These are phyloP conservation scores for Cervus canadensis DNA, from an alignment of 2,113 vertebrate genomes.

Conservation along the genomic window DNA sequence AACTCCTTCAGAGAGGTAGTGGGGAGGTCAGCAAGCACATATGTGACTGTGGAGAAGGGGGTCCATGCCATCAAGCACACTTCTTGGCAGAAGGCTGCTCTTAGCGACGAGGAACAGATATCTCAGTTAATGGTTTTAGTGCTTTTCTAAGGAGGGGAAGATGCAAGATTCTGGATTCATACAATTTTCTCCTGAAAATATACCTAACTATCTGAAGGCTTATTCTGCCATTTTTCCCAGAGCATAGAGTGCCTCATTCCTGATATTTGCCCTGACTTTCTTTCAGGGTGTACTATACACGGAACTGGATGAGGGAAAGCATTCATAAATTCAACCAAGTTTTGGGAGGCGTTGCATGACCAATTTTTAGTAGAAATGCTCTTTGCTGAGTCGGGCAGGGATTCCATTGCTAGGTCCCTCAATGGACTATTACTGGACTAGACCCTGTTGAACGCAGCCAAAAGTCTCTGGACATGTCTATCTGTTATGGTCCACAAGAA, in stretches of 20 bases:
- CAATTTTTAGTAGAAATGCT: neutral
- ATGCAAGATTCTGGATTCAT: neutral
- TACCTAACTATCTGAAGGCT: neutral
- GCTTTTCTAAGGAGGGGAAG: neutral
- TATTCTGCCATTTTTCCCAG: neutral
- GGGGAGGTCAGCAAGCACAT: neutral
- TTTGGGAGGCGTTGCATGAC: neutral
- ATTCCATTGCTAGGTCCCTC: neutral
- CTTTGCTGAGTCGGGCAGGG: neutral
- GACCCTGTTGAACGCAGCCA: neutral
- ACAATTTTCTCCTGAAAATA: neutral
- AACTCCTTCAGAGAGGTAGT: neutral
- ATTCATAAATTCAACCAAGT: neutral
- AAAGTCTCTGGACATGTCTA: neutral
- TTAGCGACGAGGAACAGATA: neutral
- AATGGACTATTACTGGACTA: neutral
- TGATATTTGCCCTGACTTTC: neutral
- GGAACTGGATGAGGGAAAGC: neutral
- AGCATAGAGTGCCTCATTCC: neutral
- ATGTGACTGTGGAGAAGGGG: neutral
- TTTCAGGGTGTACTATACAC: neutral
- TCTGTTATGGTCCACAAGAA: neutral
- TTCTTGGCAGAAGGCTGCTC: neutral
- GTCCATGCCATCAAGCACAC: neutral
- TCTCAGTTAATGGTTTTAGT: neutral